A percentile compares a stretch with the other conserved stretches of the same genome.
Conservation (phyloP, 2,797 vertebrate species). For the Myoxocephalus aenaeus region DNA sequence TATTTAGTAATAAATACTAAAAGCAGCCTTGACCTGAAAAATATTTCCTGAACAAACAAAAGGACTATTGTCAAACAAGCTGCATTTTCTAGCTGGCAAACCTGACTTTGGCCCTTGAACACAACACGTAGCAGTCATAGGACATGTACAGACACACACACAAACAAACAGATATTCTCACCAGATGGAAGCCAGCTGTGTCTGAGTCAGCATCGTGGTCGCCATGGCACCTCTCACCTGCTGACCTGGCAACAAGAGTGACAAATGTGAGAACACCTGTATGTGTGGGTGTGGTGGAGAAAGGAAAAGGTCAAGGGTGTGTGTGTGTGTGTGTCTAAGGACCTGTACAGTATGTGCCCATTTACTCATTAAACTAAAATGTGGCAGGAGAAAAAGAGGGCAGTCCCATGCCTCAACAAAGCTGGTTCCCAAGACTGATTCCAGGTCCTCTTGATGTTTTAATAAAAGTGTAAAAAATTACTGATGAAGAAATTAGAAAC, state of each 20-base stretch:
- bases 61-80: neutral
- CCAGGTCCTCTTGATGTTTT: neutral
- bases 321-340: neutral
- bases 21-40: neutral
- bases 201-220: slow-evolving; percentile 94
- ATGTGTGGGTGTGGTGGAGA: neutral
- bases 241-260: slow-evolving; percentile 84
- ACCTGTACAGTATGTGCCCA: neutral
- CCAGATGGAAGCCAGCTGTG: slow-evolving; percentile 98
- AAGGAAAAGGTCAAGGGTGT: neutral
- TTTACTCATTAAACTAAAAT: neutral
- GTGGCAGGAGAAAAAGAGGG: neutral
- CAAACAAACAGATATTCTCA: slow-evolving; percentile 77
- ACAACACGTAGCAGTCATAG: neutral
- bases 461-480: neutral
- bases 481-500: neutral
- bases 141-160: slow-evolving; percentile 2
- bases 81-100: slow-evolving; percentile 11
- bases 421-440: neutral
- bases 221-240: slow-evolving; percentile 95
- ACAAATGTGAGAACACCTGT: slow-evolving; percentile 39
- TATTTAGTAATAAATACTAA: neutral
- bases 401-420: neutral
- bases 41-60: slow-evolving; percentile 16
- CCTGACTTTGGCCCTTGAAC: neutral